Evolutionary conservation across 1,140 invertebrate species (phyloP), one percentile per base, ranked within the genome.

Genomic region (Drosophila carrolli): DNA sequence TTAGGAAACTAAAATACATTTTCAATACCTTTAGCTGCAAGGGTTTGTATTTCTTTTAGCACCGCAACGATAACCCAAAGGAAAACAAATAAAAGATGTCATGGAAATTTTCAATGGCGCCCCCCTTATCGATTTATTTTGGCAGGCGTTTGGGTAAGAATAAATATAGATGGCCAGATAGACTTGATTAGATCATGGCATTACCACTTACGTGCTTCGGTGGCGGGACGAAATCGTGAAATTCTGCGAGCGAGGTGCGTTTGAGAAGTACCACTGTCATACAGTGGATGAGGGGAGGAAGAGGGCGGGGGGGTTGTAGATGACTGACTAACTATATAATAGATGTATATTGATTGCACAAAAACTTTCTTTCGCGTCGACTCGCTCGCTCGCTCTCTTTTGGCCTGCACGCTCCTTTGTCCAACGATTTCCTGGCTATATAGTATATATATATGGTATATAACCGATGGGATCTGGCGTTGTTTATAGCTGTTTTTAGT

Each of bases 261-360:
- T 29, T 35, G 43, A 48, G 63, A 27, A 48, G 65, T 40, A 14
- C 19, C 66, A 70, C 67, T 70, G 67, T 71, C 65, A 71, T 71
- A 71, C 67, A 71, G 65, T 37, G 65, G 14, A 23, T 47, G 5
- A 5, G 16, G 11, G 27, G 4, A 19, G 19, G n/a, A 10, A 14
- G 23, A 54, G 29, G 46, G 16, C 16, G 16, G 38, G 47, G 44
- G 37, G 8, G 29, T 32, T 8, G 29, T 1, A 7, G 6, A 32
- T 32, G 29, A 35, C 14, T 27, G 53, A 57, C 16, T 70, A 48
- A 70, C 67, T 71, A 70, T 71, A 70, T 65, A 53, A 44, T 68
- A 54, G 61, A 71, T 71, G 29, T 74, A 72, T 82, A 82, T 82
- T 82, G 80, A 82, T 82, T 82, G 75, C 68, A 72, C 68, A 71